Conservation (phyloP, 2,797 vertebrate species). For the Apogon hyalosoma region DNA sequence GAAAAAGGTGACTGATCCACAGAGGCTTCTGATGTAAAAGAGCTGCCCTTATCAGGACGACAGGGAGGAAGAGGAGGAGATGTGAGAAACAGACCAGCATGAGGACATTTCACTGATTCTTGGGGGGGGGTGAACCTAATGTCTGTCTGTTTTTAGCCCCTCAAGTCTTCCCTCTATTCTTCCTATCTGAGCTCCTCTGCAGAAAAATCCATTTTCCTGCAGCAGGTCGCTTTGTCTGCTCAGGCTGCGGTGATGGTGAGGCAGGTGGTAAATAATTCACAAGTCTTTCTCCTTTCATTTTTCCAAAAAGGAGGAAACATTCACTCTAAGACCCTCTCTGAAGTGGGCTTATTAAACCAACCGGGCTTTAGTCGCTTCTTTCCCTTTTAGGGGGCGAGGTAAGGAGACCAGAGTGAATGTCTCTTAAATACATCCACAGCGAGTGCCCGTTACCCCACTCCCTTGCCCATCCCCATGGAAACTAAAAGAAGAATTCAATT, state of each 20-base stretch:
- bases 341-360: conserved; percentile 77
- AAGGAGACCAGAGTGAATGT: conserved; percentile 22
- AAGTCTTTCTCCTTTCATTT: conserved; percentile 70
- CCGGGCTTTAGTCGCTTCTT: conserved; percentile 39
- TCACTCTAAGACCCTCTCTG: conserved; percentile 60
- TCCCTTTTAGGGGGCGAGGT: conserved; percentile 16
- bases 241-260: conserved; percentile 56
- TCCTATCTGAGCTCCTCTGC: conserved; percentile 62
- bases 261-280: conserved; percentile 85
- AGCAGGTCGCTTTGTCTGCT: conserved; percentile 70
- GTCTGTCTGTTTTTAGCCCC: conserved; percentile 32
- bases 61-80: conserved; percentile 51
- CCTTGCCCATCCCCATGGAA: conserved; percentile 7
- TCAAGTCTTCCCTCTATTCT: conserved; percentile 25
- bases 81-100: conserved; percentile 20
- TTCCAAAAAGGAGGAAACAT: conserved; percentile 55
- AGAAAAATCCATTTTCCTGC: conserved; percentile 76
- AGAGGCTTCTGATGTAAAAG: conserved; percentile 72
- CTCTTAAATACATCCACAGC: conserved; percentile 37
- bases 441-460: conserved; percentile 29
- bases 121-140: conserved; percentile 24
- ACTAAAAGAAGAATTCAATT: conserved; percentile 48
- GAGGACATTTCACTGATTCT: conserved; percentile 44
- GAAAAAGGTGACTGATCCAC: conserved; percentile 75
- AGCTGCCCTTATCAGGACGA: conserved; percentile 76